These are phyloP conservation scores for Melanostoma scalare DNA, from an alignment of 2,888 invertebrate genomes.

Conservation along the genomic window DNA sequence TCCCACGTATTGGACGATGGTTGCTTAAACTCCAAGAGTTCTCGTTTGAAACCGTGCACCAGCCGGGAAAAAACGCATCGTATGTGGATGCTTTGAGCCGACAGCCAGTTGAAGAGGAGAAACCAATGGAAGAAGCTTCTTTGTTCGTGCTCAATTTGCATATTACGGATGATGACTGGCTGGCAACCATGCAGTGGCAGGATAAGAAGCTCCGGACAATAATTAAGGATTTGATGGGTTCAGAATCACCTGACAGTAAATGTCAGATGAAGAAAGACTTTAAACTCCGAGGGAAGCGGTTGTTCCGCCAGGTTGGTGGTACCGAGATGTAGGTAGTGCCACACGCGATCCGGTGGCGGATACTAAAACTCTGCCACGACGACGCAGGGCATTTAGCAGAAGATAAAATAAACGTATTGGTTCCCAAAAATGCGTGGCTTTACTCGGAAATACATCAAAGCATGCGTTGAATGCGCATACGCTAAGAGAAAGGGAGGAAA, in stretches of 20 bases:
- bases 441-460: constrained; percentile 31
- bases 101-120: constrained; percentile 11
- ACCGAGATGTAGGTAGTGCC: constrained; percentile 25
- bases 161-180: constrained; percentile 31
- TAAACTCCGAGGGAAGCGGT: not conserved
- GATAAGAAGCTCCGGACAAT: constrained; percentile 1
- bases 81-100: constrained; percentile 35
- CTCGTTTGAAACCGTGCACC: constrained; percentile 10
- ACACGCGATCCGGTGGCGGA: constrained; percentile 33
- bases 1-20: constrained; percentile 82
- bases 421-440: constrained; percentile 24
- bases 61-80: constrained; percentile 10
- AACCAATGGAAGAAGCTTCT: constrained; percentile 11
- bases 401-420: constrained; percentile 23
- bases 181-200: constrained; percentile 42
- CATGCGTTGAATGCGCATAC: constrained; percentile 34
- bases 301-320: constrained; percentile 10
- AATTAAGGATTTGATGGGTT: not conserved
- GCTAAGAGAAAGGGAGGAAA: constrained; percentile 26
- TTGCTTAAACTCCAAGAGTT: constrained; percentile 40
- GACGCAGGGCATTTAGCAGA: constrained; percentile 36
- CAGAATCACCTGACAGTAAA: constrained; percentile 1
- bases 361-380: constrained; percentile 39
- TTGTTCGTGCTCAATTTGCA: constrained; percentile 6
- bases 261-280: constrained; percentile 9